Conservation (phyloP, 1,140 invertebrate species). For the Eriosoma lanigerum region DNA sequence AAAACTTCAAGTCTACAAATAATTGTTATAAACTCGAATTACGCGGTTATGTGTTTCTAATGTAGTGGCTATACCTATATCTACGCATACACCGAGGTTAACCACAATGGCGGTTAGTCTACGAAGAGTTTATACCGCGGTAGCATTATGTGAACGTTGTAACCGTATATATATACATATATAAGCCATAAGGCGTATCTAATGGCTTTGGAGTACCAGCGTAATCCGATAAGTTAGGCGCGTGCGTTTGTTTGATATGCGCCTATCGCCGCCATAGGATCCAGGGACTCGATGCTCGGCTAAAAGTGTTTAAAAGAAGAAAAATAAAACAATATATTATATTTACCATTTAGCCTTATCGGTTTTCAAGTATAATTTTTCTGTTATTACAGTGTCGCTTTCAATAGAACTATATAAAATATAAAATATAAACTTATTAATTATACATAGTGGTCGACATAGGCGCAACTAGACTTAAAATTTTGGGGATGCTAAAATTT, state of each 20-base stretch:
- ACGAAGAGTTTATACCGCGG: neutral
- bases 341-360: no score
- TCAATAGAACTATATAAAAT: no score
- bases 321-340: neutral
- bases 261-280: neutral
- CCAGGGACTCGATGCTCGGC: neutral
- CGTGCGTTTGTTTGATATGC: constrained; percentile 46
- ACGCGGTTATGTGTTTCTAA: neutral
- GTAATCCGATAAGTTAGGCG: constrained; percentile 45
- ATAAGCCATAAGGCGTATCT: neutral
- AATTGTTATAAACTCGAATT: neutral
- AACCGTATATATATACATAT: constrained; percentile 10
- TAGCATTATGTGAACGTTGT: neutral
- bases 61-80: neutral
- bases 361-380: no score
- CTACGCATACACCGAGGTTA: neutral
- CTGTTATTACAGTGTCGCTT: no score
- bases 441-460: no score
- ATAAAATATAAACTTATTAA: no score
- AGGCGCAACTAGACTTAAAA: no score
- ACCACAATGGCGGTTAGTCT: neutral
- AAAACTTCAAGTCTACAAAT: neutral
- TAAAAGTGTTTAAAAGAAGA: constrained; percentile 36
- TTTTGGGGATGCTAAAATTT: no score
- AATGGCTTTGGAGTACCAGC: constrained; percentile 35